phyloP scores from a whole-genome alignment of 2,888 invertebrate species.

The Enoplolaimus lenunculus region DNA sequence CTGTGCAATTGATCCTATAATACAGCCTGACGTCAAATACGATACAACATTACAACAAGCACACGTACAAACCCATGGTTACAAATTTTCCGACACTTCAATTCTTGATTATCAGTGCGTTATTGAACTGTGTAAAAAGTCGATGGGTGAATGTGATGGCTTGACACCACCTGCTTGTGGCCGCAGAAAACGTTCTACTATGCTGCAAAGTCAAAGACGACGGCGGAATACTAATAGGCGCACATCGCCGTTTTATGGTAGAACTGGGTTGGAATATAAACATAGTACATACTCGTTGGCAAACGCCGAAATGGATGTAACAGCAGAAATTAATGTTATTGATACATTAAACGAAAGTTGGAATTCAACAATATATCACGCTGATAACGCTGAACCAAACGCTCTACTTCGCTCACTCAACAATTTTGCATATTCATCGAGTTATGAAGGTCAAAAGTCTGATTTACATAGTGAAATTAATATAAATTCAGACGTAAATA shows the following conservation, averaged over 20 bases:
- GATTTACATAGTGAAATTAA: too few species aligned
- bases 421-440: too few species aligned
- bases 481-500: too few species aligned
- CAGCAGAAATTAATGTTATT: slow-evolving; percentile 26
- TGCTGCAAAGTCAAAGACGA: too few species aligned
- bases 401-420: too few species aligned
- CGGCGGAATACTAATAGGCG: slow-evolving; percentile 6
- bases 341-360: slow-evolving; percentile 26
- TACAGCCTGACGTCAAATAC: slow-evolving; percentile 34
- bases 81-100: slow-evolving; percentile 35
- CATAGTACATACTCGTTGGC: neutral
- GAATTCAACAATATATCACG: too few species aligned
- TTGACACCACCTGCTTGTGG: slow-evolving; percentile 32
- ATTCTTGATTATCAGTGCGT: slow-evolving; percentile 36
- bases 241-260: too few species aligned
- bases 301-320: slow-evolving; percentile 24
- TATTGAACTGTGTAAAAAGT: slow-evolving; percentile 33
- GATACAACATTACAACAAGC: slow-evolving; percentile 26
- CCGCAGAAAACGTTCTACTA: too few species aligned
- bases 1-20: slow-evolving; percentile 35
- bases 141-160: slow-evolving; percentile 32
- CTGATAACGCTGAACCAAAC: too few species aligned
- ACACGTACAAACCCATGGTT: slow-evolving; percentile 34
- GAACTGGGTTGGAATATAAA: slow-evolving; percentile 6
- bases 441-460: too few species aligned